Base-by-base conservation (phyloP, 2,113 vertebrate genomes). In the Rafetus swinhoei region DNA sequence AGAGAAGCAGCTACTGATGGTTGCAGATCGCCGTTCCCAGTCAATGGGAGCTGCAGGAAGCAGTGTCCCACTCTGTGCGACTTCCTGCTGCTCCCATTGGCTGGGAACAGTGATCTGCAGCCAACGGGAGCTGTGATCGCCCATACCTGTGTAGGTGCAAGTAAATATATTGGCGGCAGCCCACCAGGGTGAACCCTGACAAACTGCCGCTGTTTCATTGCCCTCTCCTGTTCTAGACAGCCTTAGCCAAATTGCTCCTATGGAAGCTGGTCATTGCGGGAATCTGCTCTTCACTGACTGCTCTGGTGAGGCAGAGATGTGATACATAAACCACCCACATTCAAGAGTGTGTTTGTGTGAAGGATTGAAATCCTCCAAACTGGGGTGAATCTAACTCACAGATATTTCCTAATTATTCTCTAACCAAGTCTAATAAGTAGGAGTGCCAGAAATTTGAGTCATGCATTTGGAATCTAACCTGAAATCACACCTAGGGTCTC, bases 401-500 rank as follows among this genome's bases (percentile, higher is more conserved):
- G 0, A 12, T 74, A 79, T 95, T 93, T 56, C 35, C 55, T 53
- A 54, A 39, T 84, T 15, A 79, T 65, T 91, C 0, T 0, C 15
- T 69, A 9, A 39, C 18, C 18, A 53, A 88, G 22, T 15, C 80
- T 82, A 89, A 92, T 55, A 86, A 88, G 27, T 25, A 74, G 16
- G 35, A 91, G 85, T 72, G 54, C 24, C 72, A 27, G 10, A 55
- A 81, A 81, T 55, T 55, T 81, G 24, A n/a, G 39, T 91, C 6
- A 2, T 25, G 27, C 57, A 5, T 87, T 88, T 82, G 18, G 54
- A 18, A 35, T 80, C 86, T 72, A 77, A 93, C 32, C 85, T 84
- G 83, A 91, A 96, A 94, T 0, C 5, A 87, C 79, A 93, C 3
- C 81, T 82, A 87, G n/a, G 88, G 88, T 50, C 15, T 84, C n/a